These are phyloP conservation scores for Proctacanthus coquilletti DNA, from an alignment of 1,140 invertebrate species.

Conservation along the genomic window DNA sequence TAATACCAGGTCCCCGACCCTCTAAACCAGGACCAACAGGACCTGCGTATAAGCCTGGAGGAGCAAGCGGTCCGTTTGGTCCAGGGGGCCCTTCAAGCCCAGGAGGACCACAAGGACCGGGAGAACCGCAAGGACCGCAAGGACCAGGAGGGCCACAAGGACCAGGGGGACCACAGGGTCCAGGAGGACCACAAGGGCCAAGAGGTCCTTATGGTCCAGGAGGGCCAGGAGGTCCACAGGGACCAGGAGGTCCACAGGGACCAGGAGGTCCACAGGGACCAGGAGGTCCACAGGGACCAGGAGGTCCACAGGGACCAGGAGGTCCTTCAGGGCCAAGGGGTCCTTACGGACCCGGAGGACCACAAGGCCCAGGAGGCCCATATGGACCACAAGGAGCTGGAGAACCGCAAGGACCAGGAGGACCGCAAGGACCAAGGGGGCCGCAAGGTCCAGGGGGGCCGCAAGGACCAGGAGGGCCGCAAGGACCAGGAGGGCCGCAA, in stretches of 20 bases:
- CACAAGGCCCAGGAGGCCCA: not conserved
- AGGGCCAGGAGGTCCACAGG: constrained; percentile 5
- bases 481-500: not conserved
- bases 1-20: not conserved
- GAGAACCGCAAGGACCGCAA: not conserved
- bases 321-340: not conserved
- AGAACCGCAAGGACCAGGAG: not conserved
- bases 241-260: constrained; percentile 9
- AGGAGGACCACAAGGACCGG: not conserved
- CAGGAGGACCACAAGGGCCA: not conserved
- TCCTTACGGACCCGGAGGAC: not conserved
- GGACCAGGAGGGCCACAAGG: not conserved
- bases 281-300: not conserved
- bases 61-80: no score
- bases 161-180: not conserved
- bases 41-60: not conserved
- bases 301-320: not conserved
- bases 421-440: not conserved
- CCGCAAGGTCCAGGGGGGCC: not conserved
- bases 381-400: not conserved
- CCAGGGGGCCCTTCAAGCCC: not conserved
- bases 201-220: not conserved
- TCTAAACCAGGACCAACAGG: constrained; percentile 1
- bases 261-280: not conserved
- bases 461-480: not conserved